These are phyloP conservation scores for Pheucticus melanocephalus DNA, from an alignment of 2,113 vertebrate genomes.

Conservation along the genomic window DNA sequence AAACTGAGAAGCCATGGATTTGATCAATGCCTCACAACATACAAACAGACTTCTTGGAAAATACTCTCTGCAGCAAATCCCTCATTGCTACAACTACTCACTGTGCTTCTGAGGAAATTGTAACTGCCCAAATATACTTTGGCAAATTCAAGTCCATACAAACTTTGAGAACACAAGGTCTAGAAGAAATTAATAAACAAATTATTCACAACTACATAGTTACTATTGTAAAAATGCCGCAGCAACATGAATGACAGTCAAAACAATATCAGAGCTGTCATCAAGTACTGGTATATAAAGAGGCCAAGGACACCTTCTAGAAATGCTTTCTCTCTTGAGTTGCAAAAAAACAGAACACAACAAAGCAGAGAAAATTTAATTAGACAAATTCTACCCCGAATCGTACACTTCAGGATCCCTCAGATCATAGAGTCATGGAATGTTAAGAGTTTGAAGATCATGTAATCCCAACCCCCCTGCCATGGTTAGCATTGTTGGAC, in stretches of 20 bases:
- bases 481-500: neutral
- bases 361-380: neutral
- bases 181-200: constrained; percentile 20
- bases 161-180: neutral
- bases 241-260: neutral
- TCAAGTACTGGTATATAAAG: neutral
- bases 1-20: neutral
- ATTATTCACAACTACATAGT: neutral
- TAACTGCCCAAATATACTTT: neutral
- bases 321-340: neutral
- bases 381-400: neutral
- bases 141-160: constrained; percentile 17
- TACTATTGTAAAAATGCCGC: neutral
- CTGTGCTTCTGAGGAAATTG: neutral
- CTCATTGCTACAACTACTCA: neutral
- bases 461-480: neutral
- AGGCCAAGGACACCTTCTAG: neutral
- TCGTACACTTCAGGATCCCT: neutral
- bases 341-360: neutral
- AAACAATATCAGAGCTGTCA: neutral
- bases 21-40: neutral
- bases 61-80: neutral
- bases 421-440: neutral
- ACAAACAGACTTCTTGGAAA: neutral
- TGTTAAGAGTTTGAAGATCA: neutral